Evolutionary conservation across 2,113 vertebrate genomes (phyloP), one percentile per base, ranked within the genome.

Genomic region (Mungos mungo): DNA sequence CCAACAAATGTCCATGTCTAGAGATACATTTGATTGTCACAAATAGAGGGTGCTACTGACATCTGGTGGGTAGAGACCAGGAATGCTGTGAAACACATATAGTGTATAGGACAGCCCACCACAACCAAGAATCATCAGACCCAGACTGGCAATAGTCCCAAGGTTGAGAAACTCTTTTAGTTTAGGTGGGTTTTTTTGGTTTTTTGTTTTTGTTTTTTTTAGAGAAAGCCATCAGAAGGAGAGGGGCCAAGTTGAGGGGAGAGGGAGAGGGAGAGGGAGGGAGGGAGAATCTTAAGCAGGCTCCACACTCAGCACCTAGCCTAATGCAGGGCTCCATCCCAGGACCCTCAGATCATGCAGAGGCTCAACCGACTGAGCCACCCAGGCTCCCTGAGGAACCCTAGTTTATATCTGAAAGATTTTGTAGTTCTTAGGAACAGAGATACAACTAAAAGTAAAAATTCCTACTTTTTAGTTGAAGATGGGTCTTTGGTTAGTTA

Each of bases 401-500:
- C 5, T 72, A 54, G 27, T 96, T 97, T 95, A 60, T 85, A 27
- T 63, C 79, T 89, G 89, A 93, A 92, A n/a, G 79, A 63, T 88
- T 88, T 83, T 93, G 10, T 91, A 69, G 69, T 83, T 66, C 68
- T 84, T 93, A 68, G 79, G 52, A 85, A 52, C 35, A 82, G 68
- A 87, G 38, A 72, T 95, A 57, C 13, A 84, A 47, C 45, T 47
- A 47, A 47, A 47, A 47, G 45, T 47, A 47, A 47, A 47, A 69
- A n/a, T 95, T 94, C 18, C 29, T 76, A 38, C 85, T 23, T 66
- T 89, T 72, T 82, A 82, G 52, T n/a, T 91, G 68, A 90, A 93
- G 54, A 15, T 69, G 52, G 14, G 13, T 93, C 21, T 95, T 93
- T 81, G 71, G 41, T 93, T 81, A 71, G 41, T 93, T 81, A 71